phyloP scores from a whole-genome alignment of 92 coral and sea anemone species.

The Actinostola sp. region DNA sequence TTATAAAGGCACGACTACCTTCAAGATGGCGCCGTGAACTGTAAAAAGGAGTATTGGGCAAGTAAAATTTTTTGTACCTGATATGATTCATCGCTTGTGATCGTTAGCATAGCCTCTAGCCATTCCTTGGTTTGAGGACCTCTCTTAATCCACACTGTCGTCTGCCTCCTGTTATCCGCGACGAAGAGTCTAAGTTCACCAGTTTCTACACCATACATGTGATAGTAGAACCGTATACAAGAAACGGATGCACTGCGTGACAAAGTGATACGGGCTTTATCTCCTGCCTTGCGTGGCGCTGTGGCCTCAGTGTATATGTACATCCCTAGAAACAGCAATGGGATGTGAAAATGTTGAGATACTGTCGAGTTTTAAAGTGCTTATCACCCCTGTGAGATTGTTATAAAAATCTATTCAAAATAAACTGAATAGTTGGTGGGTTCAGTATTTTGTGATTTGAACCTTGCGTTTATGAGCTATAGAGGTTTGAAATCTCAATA shows the following conservation, averaged over 20 bases:
- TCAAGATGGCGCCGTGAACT: too few species aligned
- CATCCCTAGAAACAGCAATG: conserved; percentile 57
- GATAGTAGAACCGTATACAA: conserved; percentile 69
- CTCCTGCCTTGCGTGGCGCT: conserved; percentile 65
- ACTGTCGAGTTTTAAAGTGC: too few species aligned
- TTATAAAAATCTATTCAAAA: too few species aligned
- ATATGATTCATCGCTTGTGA: background rate
- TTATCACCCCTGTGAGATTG: too few species aligned
- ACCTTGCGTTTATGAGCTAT: too few species aligned
- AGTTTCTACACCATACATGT: conserved; percentile 71
- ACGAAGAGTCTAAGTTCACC: conserved; percentile 57
- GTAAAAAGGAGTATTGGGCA: too few species aligned
- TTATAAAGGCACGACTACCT: too few species aligned
- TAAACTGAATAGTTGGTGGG: too few species aligned
- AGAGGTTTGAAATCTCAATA: too few species aligned
- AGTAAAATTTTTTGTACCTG: conserved; percentile 26
- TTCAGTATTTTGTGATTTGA: too few species aligned
- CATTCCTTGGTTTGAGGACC: conserved; percentile 70
- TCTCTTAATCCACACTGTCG: conserved; percentile 61
- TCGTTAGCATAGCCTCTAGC: conserved; percentile 55
- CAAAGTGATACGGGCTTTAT: conserved; percentile 75
- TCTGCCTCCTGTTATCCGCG: background rate
- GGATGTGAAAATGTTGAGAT: too few species aligned
- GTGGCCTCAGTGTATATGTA: conserved; percentile 88
- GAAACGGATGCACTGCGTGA: conserved; percentile 56